phyloP scores from a whole-genome alignment of 2,888 invertebrate species.

The Drosophila austrosaltans region DNA sequence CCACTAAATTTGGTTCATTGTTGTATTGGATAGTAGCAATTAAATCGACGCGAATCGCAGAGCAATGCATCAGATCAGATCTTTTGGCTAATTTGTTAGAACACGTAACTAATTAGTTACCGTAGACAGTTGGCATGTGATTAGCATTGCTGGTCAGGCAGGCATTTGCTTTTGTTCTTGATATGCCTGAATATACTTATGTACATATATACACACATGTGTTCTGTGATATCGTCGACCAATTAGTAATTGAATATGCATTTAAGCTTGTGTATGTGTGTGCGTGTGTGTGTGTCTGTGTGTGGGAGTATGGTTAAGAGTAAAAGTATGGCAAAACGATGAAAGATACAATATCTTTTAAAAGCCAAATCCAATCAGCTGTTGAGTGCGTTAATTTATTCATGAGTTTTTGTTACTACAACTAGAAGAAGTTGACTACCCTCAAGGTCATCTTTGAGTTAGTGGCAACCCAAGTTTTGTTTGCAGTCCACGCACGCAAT shows the following conservation, averaged over 20 bases:
- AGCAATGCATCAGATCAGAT: neutral
- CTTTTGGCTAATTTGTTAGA: slow-evolving; percentile 51
- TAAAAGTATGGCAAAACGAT: neutral
- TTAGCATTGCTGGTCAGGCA: neutral
- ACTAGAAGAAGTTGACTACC: slow-evolving; percentile 25
- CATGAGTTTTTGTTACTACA: slow-evolving; percentile 43
- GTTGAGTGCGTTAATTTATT: slow-evolving; percentile 69
- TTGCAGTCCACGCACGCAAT: slow-evolving; percentile 48
- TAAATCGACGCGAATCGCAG: neutral
- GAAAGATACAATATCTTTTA: slow-evolving; percentile 32
- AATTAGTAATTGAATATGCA: slow-evolving; percentile 66
- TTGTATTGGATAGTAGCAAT: neutral
- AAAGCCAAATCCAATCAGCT: slow-evolving; percentile 65
- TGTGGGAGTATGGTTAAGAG: neutral
- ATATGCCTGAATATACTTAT: neutral
- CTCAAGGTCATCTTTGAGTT: slow-evolving; percentile 29
- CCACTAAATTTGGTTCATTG: neutral
- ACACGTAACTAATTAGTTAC: slow-evolving; percentile 59
- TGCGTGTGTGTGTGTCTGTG: neutral
- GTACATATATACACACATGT: neutral
- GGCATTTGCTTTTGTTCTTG: neutral
- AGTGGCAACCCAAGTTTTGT: slow-evolving; percentile 41
- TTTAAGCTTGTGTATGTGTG: neutral
- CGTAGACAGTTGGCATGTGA: neutral
- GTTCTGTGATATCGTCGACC: slow-evolving; percentile 12